Base-by-base conservation (phyloP, 1,140 invertebrate genomes). In the Tetramorium alpestre region DNA sequence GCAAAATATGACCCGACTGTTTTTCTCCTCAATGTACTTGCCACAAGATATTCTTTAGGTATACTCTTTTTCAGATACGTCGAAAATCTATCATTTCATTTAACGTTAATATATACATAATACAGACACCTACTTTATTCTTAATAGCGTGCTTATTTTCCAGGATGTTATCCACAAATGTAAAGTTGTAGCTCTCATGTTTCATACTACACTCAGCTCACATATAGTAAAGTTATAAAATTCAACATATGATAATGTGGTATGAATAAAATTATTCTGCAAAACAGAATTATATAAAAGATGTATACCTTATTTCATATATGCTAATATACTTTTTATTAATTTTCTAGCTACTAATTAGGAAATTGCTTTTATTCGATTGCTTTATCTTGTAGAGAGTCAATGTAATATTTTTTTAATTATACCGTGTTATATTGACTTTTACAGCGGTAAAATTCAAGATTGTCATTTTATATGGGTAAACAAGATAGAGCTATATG, bases 401-500 rank as follows among this genome's bases (percentile, higher is more conserved):
- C 49, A 51, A 51, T 56, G n/a, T 41, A n/a, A 54, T 54, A 54
- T 54, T 54, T 54, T 54, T n/a, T n/a, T n/a, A 28, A 16, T 22
- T 58, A 33, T 16, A n/a, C 18, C 44, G 44, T n/a, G n/a, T 51
- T n/a, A 47, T 44, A 70, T 56, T 47, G 10, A 28, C 51, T n/a
- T 56, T 16, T 28, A 13, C 25, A 10, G 22, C 25, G 5, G 7
- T 47, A 18, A 73, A 16, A 38, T 70, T 73, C 28, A 22, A 33
- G 38, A 75, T n/a, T 84, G 56, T 49, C 41, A 60, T 75, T 38
- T 77, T 51, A 11, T 60, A 51, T 73, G 8, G 13, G 7, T 58
- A 54, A 76, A 70, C 87, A 80, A 76, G 60, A 77, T 75, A 72
- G 67, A 28, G 54, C 86, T 78, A 25, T 67, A 82, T 78, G 82